These are phyloP conservation scores for Drosophila chauvacae DNA, from an alignment of 1,140 invertebrate genomes.

Conservation along the genomic window DNA sequence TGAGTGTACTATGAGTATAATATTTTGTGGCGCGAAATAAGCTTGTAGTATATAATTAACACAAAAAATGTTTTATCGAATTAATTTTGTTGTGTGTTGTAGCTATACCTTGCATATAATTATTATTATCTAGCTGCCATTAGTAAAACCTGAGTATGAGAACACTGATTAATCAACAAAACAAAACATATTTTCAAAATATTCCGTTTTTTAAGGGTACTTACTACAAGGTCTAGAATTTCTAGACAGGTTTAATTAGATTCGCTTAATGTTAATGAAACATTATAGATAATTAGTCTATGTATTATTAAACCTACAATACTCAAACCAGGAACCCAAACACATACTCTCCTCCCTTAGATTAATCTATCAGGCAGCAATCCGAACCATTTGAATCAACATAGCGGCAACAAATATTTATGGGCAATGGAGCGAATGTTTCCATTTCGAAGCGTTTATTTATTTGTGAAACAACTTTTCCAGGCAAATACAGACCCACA, in stretches of 20 bases:
- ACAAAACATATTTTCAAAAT: neutral
- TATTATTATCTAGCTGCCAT: too few species aligned
- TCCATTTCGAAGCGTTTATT: slow-evolving; percentile 60
- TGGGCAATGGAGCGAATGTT: slow-evolving; percentile 62
- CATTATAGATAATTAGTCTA: neutral
- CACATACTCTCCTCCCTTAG: neutral
- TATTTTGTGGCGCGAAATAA: neutral
- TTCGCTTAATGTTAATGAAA: neutral
- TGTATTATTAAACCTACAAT: neutral
- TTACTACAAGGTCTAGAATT: neutral
- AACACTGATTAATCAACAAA: neutral
- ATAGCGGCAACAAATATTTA: slow-evolving; percentile 69
- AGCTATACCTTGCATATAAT: neutral
- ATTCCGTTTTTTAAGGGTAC: too few species aligned
- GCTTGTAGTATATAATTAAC: neutral
- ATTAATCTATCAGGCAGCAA: slow-evolving; percentile 41
- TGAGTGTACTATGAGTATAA: neutral
- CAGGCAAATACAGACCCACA: slow-evolving; percentile 42
- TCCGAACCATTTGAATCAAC: slow-evolving; percentile 74
- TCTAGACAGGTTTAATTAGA: neutral
- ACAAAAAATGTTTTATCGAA: neutral
- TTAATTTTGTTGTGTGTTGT: neutral
- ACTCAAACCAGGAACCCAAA: neutral
- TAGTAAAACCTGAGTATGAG: neutral
- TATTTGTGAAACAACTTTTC: slow-evolving; percentile 54